A percentile compares a stretch with the other conserved stretches of the same genome.
Evolutionary conservation across 2,113 vertebrate genomes (phyloP).

Genomic region (Podiceps cristatus): DNA sequence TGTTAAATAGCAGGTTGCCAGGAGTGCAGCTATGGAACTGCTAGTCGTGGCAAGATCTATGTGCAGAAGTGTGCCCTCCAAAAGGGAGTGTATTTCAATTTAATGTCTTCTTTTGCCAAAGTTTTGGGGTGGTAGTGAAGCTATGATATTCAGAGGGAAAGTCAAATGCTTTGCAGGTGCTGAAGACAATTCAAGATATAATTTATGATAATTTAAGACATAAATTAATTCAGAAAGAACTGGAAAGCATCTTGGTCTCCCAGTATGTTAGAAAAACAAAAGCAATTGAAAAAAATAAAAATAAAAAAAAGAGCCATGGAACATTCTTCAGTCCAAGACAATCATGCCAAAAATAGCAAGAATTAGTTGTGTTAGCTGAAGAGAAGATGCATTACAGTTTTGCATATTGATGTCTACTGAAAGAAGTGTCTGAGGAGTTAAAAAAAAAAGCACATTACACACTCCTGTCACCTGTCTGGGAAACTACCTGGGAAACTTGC

Average conservation of each 20-base stretch:
- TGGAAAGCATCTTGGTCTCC: conserved; percentile 30
- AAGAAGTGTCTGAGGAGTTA: neutral
- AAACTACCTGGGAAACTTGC: neutral
- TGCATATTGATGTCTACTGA: neutral
- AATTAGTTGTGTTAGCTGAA: neutral
- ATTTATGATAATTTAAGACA: conserved; percentile 9
- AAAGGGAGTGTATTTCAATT: neutral
- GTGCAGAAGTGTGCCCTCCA: neutral
- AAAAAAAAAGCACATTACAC: neutral
- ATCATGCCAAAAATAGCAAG: conserved; percentile 44
- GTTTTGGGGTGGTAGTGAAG: neutral
- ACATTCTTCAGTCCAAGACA: conserved; percentile 36
- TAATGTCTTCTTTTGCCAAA: neutral
- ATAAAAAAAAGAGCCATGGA: conserved; percentile 14
- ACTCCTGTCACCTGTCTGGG: neutral
- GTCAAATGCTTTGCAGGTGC: conserved; percentile 58
- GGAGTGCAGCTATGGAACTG: neutral
- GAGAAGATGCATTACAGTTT: neutral
- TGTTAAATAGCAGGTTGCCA: neutral
- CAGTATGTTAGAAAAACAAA: conserved; percentile 58
- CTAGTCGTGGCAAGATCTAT: neutral
- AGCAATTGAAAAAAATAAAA: neutral
- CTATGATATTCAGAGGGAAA: neutral
- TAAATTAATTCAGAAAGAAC: conserved; percentile 33
- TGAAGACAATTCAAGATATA: conserved; percentile 29